Conservation (phyloP, 1,140 invertebrate genomes). For the Hylaeus anthracinus region DNA sequence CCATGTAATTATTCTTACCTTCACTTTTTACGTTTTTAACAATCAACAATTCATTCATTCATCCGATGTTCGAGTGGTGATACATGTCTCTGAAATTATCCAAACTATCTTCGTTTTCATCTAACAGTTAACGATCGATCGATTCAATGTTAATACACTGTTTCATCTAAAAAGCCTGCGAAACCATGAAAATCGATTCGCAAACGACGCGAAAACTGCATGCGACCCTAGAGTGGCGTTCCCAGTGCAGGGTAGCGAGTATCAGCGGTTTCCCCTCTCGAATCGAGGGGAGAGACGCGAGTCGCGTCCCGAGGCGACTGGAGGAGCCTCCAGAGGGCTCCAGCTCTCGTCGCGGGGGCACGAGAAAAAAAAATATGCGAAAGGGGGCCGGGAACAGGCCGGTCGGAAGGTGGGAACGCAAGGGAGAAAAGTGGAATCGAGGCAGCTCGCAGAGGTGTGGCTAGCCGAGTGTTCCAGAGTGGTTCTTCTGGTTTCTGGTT, state of each 20-base stretch:
- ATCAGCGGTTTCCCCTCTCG: not conserved
- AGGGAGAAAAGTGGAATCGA: conserved; percentile 59
- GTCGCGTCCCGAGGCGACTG: conserved; percentile 2
- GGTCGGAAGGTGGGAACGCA: conserved; percentile 40
- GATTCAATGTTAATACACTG: no score
- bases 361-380: conserved; percentile 64
- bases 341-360: conserved; percentile 71
- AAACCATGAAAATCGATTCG: not conserved
- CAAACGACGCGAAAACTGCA: not conserved
- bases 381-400: conserved; percentile 31
- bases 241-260: not conserved
- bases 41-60: no score
- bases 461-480: conserved; percentile 75
- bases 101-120: no score
- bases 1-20: no score
- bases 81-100: no score
- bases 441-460: conserved; percentile 77
- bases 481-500: conserved; percentile 79
- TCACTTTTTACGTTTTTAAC: no score
- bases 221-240: not conserved
- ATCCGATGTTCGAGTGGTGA: no score
- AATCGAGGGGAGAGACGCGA: conserved; percentile 5
- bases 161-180: not conserved
- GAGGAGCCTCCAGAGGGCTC: conserved; percentile 74
- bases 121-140: no score